phyloP scores from a whole-genome alignment of 2,113 vertebrate species.

The Jaculus jaculus region DNA sequence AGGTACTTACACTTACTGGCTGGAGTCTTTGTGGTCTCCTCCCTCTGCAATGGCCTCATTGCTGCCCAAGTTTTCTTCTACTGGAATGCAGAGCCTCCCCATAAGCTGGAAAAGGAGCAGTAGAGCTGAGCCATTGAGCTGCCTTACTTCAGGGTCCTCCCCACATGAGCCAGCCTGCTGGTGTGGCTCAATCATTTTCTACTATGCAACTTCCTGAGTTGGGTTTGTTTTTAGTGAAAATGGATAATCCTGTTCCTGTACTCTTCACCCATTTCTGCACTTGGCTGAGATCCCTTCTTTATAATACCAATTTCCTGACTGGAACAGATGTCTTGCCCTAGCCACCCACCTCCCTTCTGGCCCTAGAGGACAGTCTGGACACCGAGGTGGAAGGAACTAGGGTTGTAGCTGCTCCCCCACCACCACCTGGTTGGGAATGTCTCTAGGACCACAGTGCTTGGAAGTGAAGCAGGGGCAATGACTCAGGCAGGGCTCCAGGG shows the following conservation, averaged over 20 bases:
- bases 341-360: background rate
- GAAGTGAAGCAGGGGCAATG: slow-evolving; percentile 34
- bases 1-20: slow-evolving; percentile 79
- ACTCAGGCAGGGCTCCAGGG: slow-evolving; percentile 71
- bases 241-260: background rate
- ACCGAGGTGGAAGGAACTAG: no score
- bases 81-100: slow-evolving; percentile 84
- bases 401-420: background rate
- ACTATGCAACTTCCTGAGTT: background rate
- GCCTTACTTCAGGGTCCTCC: background rate
- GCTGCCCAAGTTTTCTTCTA: slow-evolving; percentile 90
- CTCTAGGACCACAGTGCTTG: slow-evolving; percentile 48
- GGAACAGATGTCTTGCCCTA: background rate
- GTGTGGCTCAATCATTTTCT: background rate
- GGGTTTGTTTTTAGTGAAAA: background rate
- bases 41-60: slow-evolving; percentile 90
- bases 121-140: background rate
- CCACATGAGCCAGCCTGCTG: background rate
- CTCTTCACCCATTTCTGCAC: background rate
- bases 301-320: background rate
- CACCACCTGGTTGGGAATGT: background rate
- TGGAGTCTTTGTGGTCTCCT: slow-evolving; percentile 90
- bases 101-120: slow-evolving; percentile 78
- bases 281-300: background rate
- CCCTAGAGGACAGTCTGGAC: background rate